Evolutionary conservation across 2,113 vertebrate genomes (phyloP).

Genomic region (Thermophis baileyi): DNA sequence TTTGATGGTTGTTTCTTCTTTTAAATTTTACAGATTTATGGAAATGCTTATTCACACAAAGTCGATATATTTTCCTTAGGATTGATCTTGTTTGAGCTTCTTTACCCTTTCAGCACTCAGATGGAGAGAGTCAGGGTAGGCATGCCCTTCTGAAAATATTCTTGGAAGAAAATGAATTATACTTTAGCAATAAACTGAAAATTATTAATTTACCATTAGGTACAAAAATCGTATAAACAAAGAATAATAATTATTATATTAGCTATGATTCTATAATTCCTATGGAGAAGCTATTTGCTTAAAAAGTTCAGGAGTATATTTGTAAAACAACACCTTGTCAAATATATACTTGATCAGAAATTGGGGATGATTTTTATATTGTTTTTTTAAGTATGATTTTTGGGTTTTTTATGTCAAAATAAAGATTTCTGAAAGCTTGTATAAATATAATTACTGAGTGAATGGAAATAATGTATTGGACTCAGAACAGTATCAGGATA

Average conservation of each 20-base stretch:
- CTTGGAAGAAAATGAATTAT: not conserved
- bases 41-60: slow-evolving; percentile 96
- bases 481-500: not conserved
- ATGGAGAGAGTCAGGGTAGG: slow-evolving; percentile 96
- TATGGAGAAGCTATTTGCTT: not conserved
- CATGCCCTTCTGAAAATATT: not conserved
- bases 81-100: slow-evolving; percentile 94
- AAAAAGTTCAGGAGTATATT: not conserved
- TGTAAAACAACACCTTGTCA: not conserved
- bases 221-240: slow-evolving; percentile 17
- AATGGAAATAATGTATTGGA: not conserved
- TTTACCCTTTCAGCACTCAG: slow-evolving; percentile 93
- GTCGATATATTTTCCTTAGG: slow-evolving; percentile 98
- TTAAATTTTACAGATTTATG: slow-evolving; percentile 81
- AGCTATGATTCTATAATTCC: not conserved
- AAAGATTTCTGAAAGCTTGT: not conserved
- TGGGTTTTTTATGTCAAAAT: not conserved
- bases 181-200: not conserved
- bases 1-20: not conserved
- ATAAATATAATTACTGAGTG: not conserved
- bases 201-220: not conserved
- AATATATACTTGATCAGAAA: not conserved
- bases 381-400: not conserved
- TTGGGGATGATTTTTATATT: not conserved
- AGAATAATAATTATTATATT: too few relatives aligned